Evolutionary conservation across 2,797 vertebrate species (phyloP), one percentile per base, ranked within the genome.

Genomic region (Allenopithecus nigroviridis): DNA sequence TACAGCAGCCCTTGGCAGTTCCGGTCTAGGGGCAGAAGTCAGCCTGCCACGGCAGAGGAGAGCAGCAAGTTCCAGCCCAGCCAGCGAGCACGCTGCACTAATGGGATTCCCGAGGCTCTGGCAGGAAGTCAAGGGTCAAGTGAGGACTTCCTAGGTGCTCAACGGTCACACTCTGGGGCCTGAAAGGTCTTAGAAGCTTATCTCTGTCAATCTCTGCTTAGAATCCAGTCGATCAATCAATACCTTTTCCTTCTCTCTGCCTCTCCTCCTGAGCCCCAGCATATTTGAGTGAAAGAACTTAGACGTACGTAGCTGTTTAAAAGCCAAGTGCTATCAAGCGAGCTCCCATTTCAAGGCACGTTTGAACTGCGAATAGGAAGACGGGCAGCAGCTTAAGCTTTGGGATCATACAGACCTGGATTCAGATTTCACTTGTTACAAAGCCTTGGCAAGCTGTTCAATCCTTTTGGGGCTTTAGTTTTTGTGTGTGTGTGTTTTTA

Each of bases 41-140:
- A 57, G 21, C 33, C 50, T 9, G 0, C 50, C 43, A 17, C n/a
- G 21, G 1, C 7, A 12, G 39, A 41, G 2, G 39, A 91, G 5
- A 55, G n/a, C 0, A 4, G 9, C 0, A 30, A n/a, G 57, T 53
- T 8, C 5, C 43, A 57, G 41, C 48, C 50, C 13, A 16, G 36
- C 24, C 53, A 22, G 21, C 0, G 1, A 22, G 43, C 5, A 7
- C 0, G 3, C 39, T 39, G 46, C 33, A 1, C 78, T 28, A 21
- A 17, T 1, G 59, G 89, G 39, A 46, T 14, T 50, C 53, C 72
- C 50, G 64, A 26, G 7, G n/a, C 46, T 30, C 55, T 17, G 57
- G 50, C n/a, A 55, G n/a, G 36, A 48, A 12, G 70, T 50, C 61
- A 64, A 2, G 0, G 75, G 46, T 57, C 41, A 13, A 39, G 33